Conservation (phyloP, 2,888 invertebrate genomes). For the Himalopsyche kuldschensis region DNA sequence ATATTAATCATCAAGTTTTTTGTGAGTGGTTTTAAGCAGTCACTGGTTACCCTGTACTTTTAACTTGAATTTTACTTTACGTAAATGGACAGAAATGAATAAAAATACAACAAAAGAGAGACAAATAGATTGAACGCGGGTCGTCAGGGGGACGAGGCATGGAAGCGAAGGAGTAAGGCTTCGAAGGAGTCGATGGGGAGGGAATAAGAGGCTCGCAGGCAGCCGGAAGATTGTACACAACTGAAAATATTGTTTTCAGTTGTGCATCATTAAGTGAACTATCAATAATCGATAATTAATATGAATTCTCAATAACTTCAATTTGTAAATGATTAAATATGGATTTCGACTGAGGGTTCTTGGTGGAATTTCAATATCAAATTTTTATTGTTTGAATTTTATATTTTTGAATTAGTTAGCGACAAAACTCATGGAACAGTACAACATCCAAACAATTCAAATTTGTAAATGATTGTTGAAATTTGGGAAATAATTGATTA, state of each 20-base stretch:
- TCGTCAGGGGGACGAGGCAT: neutral
- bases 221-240: constrained; percentile 22
- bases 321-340: no score
- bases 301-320: no score
- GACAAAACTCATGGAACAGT: no score
- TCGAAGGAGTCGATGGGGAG: neutral
- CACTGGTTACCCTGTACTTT: constrained; percentile 3
- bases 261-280: neutral
- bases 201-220: neutral
- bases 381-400: no score
- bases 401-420: no score
- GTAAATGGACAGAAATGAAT: constrained; percentile 36
- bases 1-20: no score
- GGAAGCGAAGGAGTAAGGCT: neutral
- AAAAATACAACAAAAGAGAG: constrained; percentile 36
- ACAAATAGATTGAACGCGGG: constrained; percentile 15
- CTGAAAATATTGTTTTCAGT: constrained; percentile 26
- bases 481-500: no score
- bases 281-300: neutral
- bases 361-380: no score
- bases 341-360: no score
- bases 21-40: no score
- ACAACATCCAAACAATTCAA: no score
- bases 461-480: no score
- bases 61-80: constrained; percentile 33